phyloP scores from a whole-genome alignment of 2,888 invertebrate genomes.

The Calameuta filiformis region DNA sequence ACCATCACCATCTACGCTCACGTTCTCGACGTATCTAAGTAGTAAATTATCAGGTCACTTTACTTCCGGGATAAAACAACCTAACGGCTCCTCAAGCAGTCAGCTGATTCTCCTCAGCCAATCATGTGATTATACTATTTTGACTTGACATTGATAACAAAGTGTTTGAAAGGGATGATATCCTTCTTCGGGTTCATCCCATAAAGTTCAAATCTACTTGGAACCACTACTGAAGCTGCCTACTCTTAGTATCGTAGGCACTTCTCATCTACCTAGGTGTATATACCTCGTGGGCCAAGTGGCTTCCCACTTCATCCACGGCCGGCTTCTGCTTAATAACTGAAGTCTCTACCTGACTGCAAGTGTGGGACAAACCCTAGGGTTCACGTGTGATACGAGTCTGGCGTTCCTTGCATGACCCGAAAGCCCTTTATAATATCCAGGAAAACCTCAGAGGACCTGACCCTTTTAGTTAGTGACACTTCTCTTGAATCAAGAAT shows the following conservation, averaged over 20 bases:
- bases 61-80: not conserved
- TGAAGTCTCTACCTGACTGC: not conserved
- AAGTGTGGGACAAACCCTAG: not conserved
- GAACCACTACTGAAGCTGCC: not conserved
- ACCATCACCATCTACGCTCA: not conserved
- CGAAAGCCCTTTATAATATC: not conserved
- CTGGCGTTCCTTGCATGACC: not conserved
- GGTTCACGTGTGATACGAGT: not conserved
- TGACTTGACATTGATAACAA: not conserved
- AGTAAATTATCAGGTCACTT: not conserved
- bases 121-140: not conserved
- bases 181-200: not conserved
- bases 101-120: not conserved
- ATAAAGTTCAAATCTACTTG: not conserved
- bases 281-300: not conserved
- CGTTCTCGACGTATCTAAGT: not conserved
- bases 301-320: not conserved
- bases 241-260: not conserved
- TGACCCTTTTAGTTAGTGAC: not conserved
- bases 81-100: not conserved
- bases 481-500: not conserved
- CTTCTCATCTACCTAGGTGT: not conserved
- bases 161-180: not conserved
- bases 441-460: not conserved
- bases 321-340: not conserved